Evolutionary conservation across 2,113 vertebrate species (phyloP).

Genomic region (Tetrax tetrax): DNA sequence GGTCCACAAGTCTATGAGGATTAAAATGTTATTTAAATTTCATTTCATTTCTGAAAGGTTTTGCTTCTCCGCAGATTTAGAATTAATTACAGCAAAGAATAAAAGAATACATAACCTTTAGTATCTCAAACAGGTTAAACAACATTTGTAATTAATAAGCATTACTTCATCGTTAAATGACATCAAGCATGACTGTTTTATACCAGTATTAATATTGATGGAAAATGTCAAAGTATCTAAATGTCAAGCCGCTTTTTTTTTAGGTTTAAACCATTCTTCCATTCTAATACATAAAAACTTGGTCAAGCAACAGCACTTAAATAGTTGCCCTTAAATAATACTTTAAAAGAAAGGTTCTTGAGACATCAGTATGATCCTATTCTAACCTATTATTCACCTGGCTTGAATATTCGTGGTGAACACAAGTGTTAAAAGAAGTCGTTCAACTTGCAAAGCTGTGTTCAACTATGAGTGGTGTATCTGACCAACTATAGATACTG

Average conservation of each 20-base stretch:
- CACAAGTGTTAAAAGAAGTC: not conserved
- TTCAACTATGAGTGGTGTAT: not conserved
- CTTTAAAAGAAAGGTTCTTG: not conserved
- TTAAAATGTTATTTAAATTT: constrained; percentile 68
- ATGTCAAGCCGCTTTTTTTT: constrained; percentile 67
- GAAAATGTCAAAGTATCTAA: constrained; percentile 67
- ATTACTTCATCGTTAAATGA: constrained; percentile 45
- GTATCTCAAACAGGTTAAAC: constrained; percentile 54
- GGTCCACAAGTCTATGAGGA: not conserved
- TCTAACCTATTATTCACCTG: not conserved
- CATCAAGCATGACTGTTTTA: constrained; percentile 51
- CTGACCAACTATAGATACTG: not conserved
- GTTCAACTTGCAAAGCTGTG: not conserved
- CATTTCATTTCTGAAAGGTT: constrained; percentile 62
- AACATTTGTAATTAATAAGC: constrained; percentile 71
- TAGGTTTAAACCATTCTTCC: constrained; percentile 7
- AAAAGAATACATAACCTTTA: constrained; percentile 67
- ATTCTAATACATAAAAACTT: not conserved
- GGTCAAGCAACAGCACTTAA: not conserved
- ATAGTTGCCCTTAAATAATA: not conserved
- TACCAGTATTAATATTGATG: constrained; percentile 54
- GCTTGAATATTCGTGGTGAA: not conserved
- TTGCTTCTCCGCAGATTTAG: constrained; percentile 24
- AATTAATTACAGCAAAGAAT: constrained; percentile 53
- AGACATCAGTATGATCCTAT: not conserved